Evolutionary conservation across 2,113 vertebrate species (phyloP).

Genomic region (Macrotis lagotis): DNA sequence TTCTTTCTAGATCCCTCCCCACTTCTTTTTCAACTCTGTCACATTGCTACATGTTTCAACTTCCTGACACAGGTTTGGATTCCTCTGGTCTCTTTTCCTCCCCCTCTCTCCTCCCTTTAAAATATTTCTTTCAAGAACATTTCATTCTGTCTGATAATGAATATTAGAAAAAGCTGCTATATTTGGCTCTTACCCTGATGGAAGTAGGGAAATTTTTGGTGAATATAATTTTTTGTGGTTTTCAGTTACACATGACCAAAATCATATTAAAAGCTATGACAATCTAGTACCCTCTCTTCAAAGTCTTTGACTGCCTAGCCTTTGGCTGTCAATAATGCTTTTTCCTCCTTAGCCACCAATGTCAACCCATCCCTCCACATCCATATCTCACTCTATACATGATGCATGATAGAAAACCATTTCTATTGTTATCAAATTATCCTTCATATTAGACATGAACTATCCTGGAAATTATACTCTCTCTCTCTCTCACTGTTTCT

Average conservation of each 20-base stretch:
- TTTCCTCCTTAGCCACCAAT: neutral
- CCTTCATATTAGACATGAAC: neutral
- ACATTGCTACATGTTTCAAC: neutral
- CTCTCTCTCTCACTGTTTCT: too few species aligned
- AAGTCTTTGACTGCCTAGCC: neutral
- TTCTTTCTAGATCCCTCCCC: neutral
- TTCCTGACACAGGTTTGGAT: neutral
- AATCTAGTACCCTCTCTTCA: neutral
- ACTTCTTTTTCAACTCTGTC: neutral
- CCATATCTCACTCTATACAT: neutral
- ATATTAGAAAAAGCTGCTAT: neutral
- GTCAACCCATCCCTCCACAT: neutral
- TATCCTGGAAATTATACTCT: neutral
- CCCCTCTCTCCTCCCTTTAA: neutral
- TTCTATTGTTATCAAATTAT: neutral
- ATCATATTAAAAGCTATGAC: neutral
- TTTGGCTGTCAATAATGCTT: neutral
- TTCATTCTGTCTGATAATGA: neutral
- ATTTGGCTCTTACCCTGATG: neutral
- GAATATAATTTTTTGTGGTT: neutral
- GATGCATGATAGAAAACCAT: neutral
- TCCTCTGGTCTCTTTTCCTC: neutral
- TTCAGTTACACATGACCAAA: neutral
- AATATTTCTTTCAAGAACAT: neutral
- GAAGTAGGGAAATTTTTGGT: neutral